Evolutionary conservation across 2,113 vertebrate genomes (phyloP).

Genomic region (Melanotaenia duboulayi): DNA sequence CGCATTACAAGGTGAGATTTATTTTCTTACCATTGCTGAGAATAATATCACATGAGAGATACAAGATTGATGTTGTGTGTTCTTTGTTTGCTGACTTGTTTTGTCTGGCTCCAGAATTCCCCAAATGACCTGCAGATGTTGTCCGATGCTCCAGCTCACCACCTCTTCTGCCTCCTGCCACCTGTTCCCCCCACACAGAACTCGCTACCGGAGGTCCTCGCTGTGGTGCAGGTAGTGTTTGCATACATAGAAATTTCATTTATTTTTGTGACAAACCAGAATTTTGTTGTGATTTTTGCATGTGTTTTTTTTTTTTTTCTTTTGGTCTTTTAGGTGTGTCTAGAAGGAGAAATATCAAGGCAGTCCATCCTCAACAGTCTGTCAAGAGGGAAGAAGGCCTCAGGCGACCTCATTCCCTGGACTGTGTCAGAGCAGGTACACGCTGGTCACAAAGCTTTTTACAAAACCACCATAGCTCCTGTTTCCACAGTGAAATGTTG

Average conservation of each 20-base stretch:
- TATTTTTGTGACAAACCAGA: background rate
- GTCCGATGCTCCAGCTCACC: conserved; percentile 96
- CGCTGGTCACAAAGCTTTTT: background rate
- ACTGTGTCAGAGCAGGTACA: conserved; percentile 95
- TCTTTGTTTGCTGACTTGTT: background rate
- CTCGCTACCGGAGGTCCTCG: conserved; percentile 93
- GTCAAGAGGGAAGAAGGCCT: conserved; percentile 95
- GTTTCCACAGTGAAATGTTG: background rate
- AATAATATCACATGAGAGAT: background rate
- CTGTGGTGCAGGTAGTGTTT: conserved; percentile 90
- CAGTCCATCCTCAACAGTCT: conserved; percentile 95
- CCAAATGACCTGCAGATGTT: conserved; percentile 98
- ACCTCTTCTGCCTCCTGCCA: conserved; percentile 96
- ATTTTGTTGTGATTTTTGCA: background rate
- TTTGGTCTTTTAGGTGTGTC: conserved; percentile 85
- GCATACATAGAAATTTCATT: no score
- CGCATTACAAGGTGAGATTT: conserved; percentile 93
- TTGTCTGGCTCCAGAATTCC: conserved; percentile 86
- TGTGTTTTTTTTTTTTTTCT: background rate
- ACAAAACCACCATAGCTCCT: background rate
- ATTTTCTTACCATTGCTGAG: background rate
- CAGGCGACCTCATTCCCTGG: conserved; percentile 98
- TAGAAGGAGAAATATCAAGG: conserved; percentile 96
- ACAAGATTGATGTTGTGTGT: background rate
- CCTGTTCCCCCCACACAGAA: conserved; percentile 96